Percentiles rank a stretch among this genome's conserved stretches.
Conservation (phyloP, 1,140 invertebrate genomes). For the Drosophila pruinosa region DNA sequence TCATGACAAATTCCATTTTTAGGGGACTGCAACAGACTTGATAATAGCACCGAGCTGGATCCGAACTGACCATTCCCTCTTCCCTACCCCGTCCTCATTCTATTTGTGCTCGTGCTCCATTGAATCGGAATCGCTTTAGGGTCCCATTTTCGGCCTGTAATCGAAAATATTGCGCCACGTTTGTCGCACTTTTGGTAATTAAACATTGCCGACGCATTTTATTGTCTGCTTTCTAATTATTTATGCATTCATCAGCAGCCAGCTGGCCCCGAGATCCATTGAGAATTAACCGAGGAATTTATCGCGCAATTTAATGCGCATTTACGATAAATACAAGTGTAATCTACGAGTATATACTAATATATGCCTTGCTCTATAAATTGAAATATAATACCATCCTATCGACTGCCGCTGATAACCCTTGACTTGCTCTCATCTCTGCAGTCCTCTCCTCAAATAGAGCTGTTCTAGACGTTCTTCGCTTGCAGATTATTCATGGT, state of each 20-base stretch:
- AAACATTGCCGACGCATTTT: slow-evolving; percentile 67
- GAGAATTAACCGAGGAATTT: slow-evolving; percentile 39
- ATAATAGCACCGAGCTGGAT: slow-evolving; percentile 17
- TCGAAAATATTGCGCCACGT: slow-evolving; percentile 57
- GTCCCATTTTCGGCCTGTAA: slow-evolving; percentile 34
- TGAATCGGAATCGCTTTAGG: slow-evolving; percentile 48
- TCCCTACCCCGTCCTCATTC: not conserved
- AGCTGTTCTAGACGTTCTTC: not conserved
- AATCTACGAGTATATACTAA: slow-evolving; percentile 16
- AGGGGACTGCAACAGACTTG: slow-evolving; percentile 19
- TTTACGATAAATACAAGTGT: slow-evolving; percentile 26
- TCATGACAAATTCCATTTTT: slow-evolving; percentile 47
- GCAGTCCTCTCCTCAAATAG: not conserved
- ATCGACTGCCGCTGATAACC: slow-evolving; percentile 35
- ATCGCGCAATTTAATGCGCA: slow-evolving; percentile 73
- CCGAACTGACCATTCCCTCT: not conserved
- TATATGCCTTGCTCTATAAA: slow-evolving; percentile 34
- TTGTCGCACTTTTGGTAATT: slow-evolving; percentile 65
- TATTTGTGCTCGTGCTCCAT: slow-evolving; percentile 1
- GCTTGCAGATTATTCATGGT: slow-evolving; percentile 26
- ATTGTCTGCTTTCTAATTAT: slow-evolving; percentile 64
- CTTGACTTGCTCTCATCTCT: not conserved
- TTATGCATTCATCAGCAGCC: slow-evolving; percentile 57
- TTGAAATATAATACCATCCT: slow-evolving; percentile 46
- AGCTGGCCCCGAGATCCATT: not conserved